phyloP scores from a whole-genome alignment of 2,113 vertebrate genomes.

The Indri indri region DNA sequence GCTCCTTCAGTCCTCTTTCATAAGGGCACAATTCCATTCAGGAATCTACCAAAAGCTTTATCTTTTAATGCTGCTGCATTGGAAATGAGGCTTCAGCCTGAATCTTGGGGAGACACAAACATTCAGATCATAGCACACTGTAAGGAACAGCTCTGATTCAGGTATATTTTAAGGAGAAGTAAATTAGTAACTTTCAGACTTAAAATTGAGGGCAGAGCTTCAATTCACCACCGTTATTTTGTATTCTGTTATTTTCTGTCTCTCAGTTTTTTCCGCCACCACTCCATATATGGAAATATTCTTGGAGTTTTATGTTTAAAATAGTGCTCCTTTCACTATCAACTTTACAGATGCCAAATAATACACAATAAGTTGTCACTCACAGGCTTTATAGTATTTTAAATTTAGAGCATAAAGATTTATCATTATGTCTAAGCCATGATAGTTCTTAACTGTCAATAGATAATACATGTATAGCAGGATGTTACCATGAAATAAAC shows the following conservation, averaged over 20 bases:
- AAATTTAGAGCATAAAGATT: not conserved
- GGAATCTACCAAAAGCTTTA: not conserved
- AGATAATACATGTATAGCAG: not conserved
- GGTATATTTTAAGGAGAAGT: not conserved
- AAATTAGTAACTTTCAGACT: conserved; percentile 6
- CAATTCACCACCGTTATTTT: not conserved
- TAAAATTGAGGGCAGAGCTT: not conserved
- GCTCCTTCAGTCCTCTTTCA: not conserved
- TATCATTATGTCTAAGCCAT: not conserved
- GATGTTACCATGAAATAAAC: not conserved
- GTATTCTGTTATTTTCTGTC: not conserved
- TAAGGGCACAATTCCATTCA: not conserved
- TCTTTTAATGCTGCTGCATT: not conserved
- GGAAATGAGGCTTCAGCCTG: not conserved
- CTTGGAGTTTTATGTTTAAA: conserved; percentile 27
- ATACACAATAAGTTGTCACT: not conserved
- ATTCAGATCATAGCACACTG: not conserved
- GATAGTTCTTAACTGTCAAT: not conserved
- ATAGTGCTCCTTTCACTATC: not conserved
- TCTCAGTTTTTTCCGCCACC: not conserved
- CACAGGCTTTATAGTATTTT: not conserved
- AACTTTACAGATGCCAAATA: not conserved
- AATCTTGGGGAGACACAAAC: not conserved
- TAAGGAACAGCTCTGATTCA: not conserved
- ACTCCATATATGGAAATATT: not conserved